phyloP scores from a whole-genome alignment of 2,113 vertebrate genomes.

The Sapajus apella region DNA sequence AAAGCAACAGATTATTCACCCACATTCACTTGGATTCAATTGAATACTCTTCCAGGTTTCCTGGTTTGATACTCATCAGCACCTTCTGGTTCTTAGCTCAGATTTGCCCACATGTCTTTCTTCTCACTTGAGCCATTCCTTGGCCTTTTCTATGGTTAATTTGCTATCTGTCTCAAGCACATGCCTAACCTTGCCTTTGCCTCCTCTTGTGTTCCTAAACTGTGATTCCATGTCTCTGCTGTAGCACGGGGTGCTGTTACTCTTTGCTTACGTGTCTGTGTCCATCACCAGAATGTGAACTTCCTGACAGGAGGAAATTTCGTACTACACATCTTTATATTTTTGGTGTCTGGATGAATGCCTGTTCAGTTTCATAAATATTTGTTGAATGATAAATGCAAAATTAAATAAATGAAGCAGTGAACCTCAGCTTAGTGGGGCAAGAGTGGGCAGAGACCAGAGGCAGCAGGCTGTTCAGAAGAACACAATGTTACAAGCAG shows the following conservation, averaged over 20 bases:
- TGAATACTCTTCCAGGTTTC: background rate
- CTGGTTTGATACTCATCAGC: background rate
- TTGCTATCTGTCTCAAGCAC: background rate
- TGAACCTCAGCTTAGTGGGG: background rate
- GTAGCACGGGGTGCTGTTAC: background rate
- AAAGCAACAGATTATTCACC: conserved; percentile 26
- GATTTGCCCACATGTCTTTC: background rate
- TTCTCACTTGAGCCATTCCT: background rate
- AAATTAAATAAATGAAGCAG: conserved; percentile 17
- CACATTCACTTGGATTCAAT: background rate
- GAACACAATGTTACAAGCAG: conserved; percentile 48
- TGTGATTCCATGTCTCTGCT: background rate
- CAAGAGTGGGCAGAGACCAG: conserved; percentile 23
- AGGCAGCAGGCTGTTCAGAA: background rate
- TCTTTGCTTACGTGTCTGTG: background rate
- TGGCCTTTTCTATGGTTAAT: background rate
- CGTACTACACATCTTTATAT: background rate
- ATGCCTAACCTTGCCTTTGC: background rate
- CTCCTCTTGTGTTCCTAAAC: background rate
- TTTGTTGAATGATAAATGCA: background rate
- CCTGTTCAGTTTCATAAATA: background rate
- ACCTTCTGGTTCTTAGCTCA: background rate
- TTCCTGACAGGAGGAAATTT: background rate
- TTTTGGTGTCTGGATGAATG: background rate
- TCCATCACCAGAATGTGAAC: background rate